Evolutionary conservation across 2,888 invertebrate genomes (phyloP).

Genomic region (Dendrolimus houi): DNA sequence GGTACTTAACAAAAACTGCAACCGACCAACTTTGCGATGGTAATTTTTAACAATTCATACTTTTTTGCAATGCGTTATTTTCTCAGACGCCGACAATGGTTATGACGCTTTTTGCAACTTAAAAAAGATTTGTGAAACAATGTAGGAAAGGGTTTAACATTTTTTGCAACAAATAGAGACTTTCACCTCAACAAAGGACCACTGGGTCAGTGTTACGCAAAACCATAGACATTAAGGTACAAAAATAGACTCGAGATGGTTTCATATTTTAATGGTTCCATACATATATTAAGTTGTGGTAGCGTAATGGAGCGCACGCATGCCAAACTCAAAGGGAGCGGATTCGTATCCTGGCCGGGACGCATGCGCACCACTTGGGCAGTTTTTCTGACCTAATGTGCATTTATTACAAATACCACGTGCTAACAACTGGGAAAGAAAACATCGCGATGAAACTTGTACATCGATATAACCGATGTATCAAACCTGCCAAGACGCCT

Average conservation of each 20-base stretch:
- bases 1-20: not conserved
- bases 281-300: not conserved
- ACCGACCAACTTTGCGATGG: not conserved
- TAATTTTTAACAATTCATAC: not conserved
- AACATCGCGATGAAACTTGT: no score
- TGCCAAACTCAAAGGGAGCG: no score
- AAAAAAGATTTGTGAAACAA: conserved; percentile 12
- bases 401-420: no score
- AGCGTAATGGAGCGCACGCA: no score
- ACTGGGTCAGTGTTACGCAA: conserved; percentile 33
- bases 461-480: no score
- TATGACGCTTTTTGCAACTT: conserved; percentile 3
- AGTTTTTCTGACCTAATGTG: no score
- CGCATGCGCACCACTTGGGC: no score
- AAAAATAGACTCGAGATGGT: conserved; percentile 9
- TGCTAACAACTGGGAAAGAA: no score
- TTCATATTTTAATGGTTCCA: not conserved
- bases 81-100: not conserved
- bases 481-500: no score
- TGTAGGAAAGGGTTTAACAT: conserved; percentile 52
- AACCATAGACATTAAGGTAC: conserved; percentile 42
- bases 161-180: conserved; percentile 40
- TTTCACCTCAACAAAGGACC: conserved; percentile 55
- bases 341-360: no score
- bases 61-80: not conserved